These are phyloP conservation scores for Epinephelus cyanopodus DNA, from an alignment of 2,113 vertebrate genomes.

Conservation along the genomic window DNA sequence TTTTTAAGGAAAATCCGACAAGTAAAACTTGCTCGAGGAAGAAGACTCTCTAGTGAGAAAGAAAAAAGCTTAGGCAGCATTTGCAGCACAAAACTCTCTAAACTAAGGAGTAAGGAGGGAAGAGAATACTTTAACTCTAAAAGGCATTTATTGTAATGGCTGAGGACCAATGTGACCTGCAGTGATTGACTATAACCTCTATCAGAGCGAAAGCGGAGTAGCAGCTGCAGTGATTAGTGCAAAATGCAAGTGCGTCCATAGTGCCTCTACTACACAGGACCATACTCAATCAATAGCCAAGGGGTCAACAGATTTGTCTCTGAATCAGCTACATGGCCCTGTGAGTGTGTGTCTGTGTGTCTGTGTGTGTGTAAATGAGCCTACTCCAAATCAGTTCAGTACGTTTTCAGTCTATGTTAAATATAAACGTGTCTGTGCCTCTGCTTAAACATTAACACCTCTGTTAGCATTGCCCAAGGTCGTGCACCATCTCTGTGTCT, in stretches of 20 bases:
- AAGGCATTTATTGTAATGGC: neutral
- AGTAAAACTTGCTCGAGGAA: neutral
- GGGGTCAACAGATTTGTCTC: slow-evolving; percentile 30
- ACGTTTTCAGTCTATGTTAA: slow-evolving; percentile 51
- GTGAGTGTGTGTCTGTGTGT: slow-evolving; percentile 6
- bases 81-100: neutral
- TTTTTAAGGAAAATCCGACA: neutral
- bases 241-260: neutral
- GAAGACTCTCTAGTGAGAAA: neutral
- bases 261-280: neutral
- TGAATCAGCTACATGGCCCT: slow-evolving; percentile 21
- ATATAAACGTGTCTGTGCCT: slow-evolving; percentile 39
- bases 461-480: slow-evolving; percentile 70
- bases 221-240: neutral
- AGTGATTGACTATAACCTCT: neutral
- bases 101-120: neutral
- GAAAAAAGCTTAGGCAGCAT: slow-evolving; percentile 2
- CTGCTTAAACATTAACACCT: slow-evolving; percentile 81
- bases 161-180: neutral
- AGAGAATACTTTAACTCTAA: neutral
- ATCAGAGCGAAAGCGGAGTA: neutral
- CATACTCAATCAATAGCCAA: slow-evolving; percentile 33
- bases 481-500: slow-evolving; percentile 24
- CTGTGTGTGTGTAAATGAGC: slow-evolving; percentile 9
- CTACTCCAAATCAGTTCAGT: slow-evolving; percentile 26